These are phyloP conservation scores for Siniperca obscura DNA, from an alignment of 2,797 vertebrate genomes.

Conservation along the genomic window DNA sequence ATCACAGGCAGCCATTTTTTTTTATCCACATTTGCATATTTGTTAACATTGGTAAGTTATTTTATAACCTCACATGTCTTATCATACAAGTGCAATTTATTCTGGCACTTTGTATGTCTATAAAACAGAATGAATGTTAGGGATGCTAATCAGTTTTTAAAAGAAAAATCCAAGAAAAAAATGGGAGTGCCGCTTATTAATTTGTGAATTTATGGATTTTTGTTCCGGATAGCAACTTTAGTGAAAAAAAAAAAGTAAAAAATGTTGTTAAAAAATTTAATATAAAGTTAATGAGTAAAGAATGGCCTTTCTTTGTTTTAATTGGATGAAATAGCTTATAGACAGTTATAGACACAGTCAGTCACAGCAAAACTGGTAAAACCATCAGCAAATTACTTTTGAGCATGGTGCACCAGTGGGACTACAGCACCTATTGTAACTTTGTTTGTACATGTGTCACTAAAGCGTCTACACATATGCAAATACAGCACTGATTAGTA, in stretches of 20 bases:
- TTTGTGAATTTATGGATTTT: neutral
- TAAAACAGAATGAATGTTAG: neutral
- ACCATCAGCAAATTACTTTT: neutral
- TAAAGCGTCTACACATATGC: neutral
- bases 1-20: neutral
- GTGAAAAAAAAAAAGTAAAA: neutral
- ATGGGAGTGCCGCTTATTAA: neutral
- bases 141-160: neutral
- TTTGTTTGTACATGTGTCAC: neutral
- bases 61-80: neutral
- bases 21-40: neutral
- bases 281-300: constrained; percentile 2
- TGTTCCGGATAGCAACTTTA: neutral
- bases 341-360: neutral
- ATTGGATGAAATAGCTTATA: neutral
- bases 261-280: neutral
- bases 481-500: neutral
- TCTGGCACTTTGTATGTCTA: too few species aligned
- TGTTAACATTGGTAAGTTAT: neutral
- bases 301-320: neutral
- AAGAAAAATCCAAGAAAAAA: neutral
- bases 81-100: neutral
- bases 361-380: neutral
- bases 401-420: neutral
- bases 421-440: neutral